These are phyloP conservation scores for Hydrozoanthus tunicans DNA, from an alignment of 64 coral and sea anemone species.

Conservation along the genomic window DNA sequence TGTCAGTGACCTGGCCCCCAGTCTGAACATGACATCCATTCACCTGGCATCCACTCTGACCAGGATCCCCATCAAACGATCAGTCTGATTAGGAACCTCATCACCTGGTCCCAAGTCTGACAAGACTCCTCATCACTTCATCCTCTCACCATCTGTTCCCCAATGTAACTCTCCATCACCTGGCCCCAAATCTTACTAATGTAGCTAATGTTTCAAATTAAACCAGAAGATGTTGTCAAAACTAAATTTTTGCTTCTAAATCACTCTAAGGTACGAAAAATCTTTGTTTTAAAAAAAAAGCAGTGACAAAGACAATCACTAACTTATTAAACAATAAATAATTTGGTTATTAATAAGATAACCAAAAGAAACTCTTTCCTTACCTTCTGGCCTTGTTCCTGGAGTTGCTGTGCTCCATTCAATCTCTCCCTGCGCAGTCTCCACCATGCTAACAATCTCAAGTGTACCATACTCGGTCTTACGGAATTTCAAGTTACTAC, in stretches of 20 bases:
- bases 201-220: too few relatives aligned
- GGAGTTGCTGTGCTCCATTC: conserved; percentile 46
- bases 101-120: too few relatives aligned
- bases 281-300: neutral
- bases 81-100: too few relatives aligned
- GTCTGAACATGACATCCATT: too few relatives aligned
- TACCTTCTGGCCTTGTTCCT: neutral
- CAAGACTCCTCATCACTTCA: too few relatives aligned
- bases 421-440: conserved; percentile 38
- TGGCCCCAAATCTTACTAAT: too few relatives aligned
- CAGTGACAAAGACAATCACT: neutral
- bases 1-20: too few relatives aligned
- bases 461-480: conserved; percentile 56
- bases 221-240: too few relatives aligned
- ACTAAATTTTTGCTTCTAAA: too few relatives aligned
- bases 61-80: too few relatives aligned
- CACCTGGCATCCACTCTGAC: too few relatives aligned
- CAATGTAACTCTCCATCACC: neutral
- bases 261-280: neutral
- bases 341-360: neutral
- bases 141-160: too few relatives aligned
- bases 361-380: neutral
- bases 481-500: conserved; percentile 54
- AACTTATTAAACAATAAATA: neutral
- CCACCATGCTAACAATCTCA: conserved; percentile 53